Evolutionary conservation across 2,888 invertebrate species (phyloP).

Genomic region (Cancer borealis): DNA sequence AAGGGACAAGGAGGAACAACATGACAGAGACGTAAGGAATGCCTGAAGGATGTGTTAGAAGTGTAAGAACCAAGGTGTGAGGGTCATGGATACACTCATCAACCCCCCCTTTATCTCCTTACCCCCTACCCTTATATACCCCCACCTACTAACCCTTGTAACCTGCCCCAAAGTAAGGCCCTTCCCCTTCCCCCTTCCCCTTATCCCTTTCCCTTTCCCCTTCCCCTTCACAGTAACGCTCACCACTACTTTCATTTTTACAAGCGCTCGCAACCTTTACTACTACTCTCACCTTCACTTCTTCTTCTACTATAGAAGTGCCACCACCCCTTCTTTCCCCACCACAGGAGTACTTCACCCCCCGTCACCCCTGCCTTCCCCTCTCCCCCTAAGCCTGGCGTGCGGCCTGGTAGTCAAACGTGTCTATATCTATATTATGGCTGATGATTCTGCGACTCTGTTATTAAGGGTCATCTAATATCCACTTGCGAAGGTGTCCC

Average conservation of each 20-base stretch:
- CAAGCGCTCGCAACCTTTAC: not conserved
- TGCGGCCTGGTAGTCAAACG: not conserved
- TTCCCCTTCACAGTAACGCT: not conserved
- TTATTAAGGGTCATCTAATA: slow-evolving; percentile 36
- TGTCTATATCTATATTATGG: slow-evolving; percentile 48
- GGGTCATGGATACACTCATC: not conserved
- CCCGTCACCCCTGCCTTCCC: not conserved
- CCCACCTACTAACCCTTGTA: not conserved
- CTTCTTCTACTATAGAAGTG: not conserved
- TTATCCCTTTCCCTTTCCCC: not conserved
- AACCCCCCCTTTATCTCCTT: no score
- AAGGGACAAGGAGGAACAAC: not conserved
- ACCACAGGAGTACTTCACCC: not conserved
- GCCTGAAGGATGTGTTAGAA: not conserved
- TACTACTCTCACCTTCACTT: not conserved
- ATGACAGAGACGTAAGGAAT: not conserved
- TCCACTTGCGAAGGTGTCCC: not conserved
- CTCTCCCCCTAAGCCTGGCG: not conserved
- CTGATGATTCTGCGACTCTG: not conserved
- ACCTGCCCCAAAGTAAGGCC: not conserved
- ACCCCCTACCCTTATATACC: not conserved
- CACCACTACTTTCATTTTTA: no score
- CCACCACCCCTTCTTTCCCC: not conserved
- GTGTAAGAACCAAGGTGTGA: not conserved
- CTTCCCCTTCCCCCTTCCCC: not conserved